Evolutionary conservation across 35 echinoderm and acorn worm species (phyloP).

Genomic region (Diadema setosum): DNA sequence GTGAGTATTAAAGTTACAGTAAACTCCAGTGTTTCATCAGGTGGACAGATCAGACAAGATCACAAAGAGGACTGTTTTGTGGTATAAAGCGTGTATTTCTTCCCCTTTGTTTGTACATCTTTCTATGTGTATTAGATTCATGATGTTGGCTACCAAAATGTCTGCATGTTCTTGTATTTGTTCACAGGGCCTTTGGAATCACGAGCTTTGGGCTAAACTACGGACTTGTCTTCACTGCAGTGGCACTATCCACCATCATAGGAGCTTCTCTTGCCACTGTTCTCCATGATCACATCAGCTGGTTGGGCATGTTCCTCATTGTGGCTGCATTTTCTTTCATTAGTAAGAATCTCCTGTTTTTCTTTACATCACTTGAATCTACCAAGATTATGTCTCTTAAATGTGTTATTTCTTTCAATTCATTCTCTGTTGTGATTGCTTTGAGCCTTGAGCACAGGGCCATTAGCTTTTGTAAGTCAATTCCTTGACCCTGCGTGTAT

Average conservation of each 20-base stretch:
- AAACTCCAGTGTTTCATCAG: no score
- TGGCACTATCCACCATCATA: conserved; percentile 14
- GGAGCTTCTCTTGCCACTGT: conserved; percentile 40
- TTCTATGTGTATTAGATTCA: not conserved
- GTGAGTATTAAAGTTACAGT: no score
- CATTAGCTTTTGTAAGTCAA: not conserved
- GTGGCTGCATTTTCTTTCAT: conserved; percentile 42
- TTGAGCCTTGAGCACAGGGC: not conserved
- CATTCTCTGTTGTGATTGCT: not conserved
- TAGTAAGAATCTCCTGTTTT: conserved; percentile 6
- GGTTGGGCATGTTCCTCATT: conserved; percentile 64
- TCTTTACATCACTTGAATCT: not conserved
- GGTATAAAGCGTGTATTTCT: no score
- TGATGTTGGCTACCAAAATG: not conserved
- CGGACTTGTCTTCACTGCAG: conserved; percentile 70
- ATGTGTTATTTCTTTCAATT: not conserved
- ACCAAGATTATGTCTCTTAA: not conserved
- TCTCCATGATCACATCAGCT: conserved; percentile 53
- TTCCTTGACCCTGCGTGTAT: not conserved
- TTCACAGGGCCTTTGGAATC: conserved; percentile 68
- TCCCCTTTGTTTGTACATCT: not conserved
- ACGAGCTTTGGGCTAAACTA: conserved; percentile 76
- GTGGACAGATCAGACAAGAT: no score
- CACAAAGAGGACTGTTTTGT: no score
- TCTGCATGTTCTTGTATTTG: not conserved